These are phyloP conservation scores for Aselliscus stoliczkanus DNA, from an alignment of 2,797 vertebrate genomes.

Conservation along the genomic window DNA sequence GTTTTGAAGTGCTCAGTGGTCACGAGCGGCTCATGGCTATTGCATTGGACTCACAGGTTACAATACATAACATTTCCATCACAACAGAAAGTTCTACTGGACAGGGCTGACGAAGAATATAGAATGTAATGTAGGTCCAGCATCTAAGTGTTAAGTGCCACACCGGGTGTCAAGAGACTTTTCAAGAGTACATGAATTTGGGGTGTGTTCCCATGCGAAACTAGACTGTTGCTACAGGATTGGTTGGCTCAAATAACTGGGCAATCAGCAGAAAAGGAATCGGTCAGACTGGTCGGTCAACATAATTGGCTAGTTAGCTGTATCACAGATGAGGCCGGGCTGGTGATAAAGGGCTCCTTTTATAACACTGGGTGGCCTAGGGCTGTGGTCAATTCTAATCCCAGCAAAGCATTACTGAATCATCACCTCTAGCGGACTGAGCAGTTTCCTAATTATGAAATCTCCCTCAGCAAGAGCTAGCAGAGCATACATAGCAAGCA, in stretches of 20 bases:
- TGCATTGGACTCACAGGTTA: rapidly evolving
- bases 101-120: rapidly evolving
- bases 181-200: neutral
- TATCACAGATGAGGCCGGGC: neutral
- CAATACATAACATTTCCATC: rapidly evolving
- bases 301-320: neutral
- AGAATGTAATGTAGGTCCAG: rapidly evolving
- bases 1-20: neutral
- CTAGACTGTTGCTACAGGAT: neutral
- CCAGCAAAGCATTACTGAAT: neutral
- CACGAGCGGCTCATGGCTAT: rapidly evolving
- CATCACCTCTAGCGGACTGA: neutral
- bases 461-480: neutral
- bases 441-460: neutral
- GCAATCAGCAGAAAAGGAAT: neutral
- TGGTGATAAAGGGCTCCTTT: neutral
- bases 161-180: neutral
- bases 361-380: neutral
- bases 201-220: neutral
- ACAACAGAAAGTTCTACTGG: neutral
- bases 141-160: rapidly evolving
- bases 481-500: neutral
- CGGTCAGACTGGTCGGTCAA: neutral
- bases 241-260: neutral
- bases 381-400: neutral